A percentile compares a stretch with the other conserved stretches of the same genome.
Evolutionary conservation across 2,797 vertebrate species (phyloP).

Genomic region (Clamator glandarius): DNA sequence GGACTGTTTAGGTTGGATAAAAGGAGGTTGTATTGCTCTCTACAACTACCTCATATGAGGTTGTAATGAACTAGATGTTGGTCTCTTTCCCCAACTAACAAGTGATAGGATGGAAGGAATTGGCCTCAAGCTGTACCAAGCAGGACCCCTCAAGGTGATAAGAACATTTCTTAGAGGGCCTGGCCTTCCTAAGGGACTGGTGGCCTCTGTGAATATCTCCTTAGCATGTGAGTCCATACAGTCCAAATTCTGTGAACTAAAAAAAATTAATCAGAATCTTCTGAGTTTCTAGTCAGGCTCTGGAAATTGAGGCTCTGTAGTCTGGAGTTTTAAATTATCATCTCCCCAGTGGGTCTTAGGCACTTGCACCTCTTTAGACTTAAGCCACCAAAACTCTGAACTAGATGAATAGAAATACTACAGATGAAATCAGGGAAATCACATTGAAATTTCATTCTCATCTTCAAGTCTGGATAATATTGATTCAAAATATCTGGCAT

Average conservation of each 20-base stretch:
- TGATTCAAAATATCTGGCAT: neutral
- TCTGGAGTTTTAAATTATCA: neutral
- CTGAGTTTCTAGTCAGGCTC: neutral
- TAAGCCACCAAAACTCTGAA: neutral
- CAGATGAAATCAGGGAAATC: neutral
- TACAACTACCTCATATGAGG: too few species aligned
- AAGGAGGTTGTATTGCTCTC: too few species aligned
- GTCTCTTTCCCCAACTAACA: too few species aligned
- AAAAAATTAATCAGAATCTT: neutral
- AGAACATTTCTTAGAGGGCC: neutral
- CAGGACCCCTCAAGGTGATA: neutral
- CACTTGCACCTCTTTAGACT: neutral
- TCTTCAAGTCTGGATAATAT: neutral
- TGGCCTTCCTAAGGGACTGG: neutral
- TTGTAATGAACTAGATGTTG: too few species aligned
- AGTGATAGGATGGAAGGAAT: too few species aligned
- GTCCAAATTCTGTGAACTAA: neutral
- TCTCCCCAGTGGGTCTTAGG: neutral
- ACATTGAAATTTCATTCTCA: neutral
- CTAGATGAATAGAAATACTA: rapidly evolving
- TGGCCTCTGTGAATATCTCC: neutral
- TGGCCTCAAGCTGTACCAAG: too few species aligned
- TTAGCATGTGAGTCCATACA: rapidly evolving
- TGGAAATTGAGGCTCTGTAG: neutral
- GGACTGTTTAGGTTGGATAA: too few species aligned